Evolutionary conservation across 2,888 invertebrate species (phyloP).

Genomic region (Lagria hirta): DNA sequence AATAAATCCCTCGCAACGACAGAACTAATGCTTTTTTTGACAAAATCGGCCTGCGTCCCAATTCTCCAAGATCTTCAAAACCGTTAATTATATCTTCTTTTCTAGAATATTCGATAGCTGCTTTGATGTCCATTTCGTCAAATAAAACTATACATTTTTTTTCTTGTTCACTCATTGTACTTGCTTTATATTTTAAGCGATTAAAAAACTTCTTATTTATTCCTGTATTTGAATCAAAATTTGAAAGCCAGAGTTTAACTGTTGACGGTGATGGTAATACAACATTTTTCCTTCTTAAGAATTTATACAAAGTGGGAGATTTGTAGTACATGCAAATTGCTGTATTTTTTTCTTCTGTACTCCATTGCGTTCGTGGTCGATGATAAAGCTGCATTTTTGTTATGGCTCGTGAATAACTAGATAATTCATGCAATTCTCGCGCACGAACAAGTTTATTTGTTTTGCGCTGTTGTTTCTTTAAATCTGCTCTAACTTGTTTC

Average conservation of each 20-base stretch:
- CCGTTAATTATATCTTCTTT: conserved; percentile 24
- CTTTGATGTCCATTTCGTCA: conserved; percentile 33
- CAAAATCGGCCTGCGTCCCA: conserved; percentile 14
- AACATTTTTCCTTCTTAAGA: conserved; percentile 24
- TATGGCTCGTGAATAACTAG: too few relatives aligned
- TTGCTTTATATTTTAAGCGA: conserved; percentile 2
- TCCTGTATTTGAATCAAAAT: background rate
- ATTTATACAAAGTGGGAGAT: conserved; percentile 38
- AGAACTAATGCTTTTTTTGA: conserved; percentile 27
- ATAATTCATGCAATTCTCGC: too few relatives aligned
- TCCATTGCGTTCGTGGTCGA: conserved; percentile 30
- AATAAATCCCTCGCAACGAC: conserved; percentile 22
- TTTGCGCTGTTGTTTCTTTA: too few relatives aligned
- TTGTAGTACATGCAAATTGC: conserved; percentile 38
- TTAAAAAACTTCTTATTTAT: conserved; percentile 3
- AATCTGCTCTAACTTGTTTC: too few relatives aligned
- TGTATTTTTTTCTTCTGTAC: conserved; percentile 34
- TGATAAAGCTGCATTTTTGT: conserved; percentile 29
- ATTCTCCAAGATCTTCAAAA: conserved; percentile 14
- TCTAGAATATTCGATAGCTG: conserved; percentile 19
- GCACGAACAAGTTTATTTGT: too few relatives aligned
- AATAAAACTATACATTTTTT: conserved; percentile 29
- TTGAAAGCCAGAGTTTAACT: background rate
- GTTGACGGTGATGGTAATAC: conserved; percentile 29
- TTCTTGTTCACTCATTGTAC: conserved; percentile 31